A percentile compares a stretch with the other conserved stretches of the same genome.
Evolutionary conservation across 2,113 vertebrate species (phyloP).

Genomic region (Campylorhamphus procurvoides): DNA sequence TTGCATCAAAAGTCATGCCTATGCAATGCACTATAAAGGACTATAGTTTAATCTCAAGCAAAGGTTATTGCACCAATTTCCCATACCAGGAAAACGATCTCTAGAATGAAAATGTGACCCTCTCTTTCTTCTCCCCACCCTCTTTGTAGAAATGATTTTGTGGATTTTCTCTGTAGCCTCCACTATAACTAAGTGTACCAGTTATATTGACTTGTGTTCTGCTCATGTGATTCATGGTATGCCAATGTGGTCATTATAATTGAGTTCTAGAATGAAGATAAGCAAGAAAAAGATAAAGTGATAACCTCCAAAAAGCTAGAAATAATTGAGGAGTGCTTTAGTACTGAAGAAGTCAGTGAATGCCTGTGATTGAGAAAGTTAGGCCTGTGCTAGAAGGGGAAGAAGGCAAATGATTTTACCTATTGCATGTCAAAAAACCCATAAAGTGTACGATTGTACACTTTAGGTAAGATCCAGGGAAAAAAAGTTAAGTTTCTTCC

Average conservation of each 20-base stretch:
- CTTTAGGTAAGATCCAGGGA: neutral
- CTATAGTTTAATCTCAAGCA: neutral
- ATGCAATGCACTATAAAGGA: neutral
- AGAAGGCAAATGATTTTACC: neutral
- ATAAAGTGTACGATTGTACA: neutral
- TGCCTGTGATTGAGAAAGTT: neutral
- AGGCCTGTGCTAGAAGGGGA: neutral
- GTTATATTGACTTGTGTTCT: slow-evolving; percentile 27
- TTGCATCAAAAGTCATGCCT: neutral
- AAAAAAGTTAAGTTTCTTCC: neutral
- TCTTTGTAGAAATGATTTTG: neutral
- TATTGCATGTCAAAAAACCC: neutral
- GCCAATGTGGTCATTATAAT: slow-evolving; percentile 41
- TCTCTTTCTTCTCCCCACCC: neutral
- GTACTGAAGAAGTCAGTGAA: neutral
- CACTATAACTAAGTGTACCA: neutral
- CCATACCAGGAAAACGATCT: neutral
- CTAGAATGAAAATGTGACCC: neutral
- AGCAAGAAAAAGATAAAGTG: neutral
- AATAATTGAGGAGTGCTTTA: neutral
- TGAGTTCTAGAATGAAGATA: slow-evolving; percentile 50
- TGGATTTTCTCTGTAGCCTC: slow-evolving; percentile 8
- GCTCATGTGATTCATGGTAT: slow-evolving; percentile 13
- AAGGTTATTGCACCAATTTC: neutral
- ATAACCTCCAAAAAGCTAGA: slow-evolving; percentile 24